Percentiles rank a stretch among this genome's conserved stretches.
phyloP scores from a whole-genome alignment of 2,797 vertebrate genomes.

The Sylvilagus floridanus region DNA sequence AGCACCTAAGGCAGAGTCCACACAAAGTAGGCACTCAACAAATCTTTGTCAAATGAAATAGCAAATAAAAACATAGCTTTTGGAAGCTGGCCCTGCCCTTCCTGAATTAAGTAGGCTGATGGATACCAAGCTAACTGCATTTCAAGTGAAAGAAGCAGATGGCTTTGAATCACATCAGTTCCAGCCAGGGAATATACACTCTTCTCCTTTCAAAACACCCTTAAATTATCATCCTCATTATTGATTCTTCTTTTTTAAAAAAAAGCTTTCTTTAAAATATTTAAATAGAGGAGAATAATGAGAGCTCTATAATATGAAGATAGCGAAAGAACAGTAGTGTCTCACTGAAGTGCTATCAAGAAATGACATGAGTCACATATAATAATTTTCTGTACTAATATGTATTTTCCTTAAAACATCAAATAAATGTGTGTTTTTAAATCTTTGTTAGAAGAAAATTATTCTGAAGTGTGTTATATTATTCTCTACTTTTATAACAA shows the following conservation, averaged over 20 bases:
- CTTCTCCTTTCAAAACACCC: conserved; percentile 44
- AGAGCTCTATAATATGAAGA: neutral
- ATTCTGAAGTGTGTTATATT: conserved; percentile 11
- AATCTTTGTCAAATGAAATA: conserved; percentile 38
- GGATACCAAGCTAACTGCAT: neutral
- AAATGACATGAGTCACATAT: conserved; percentile 41
- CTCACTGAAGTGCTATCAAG: neutral
- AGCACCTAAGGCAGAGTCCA: neutral
- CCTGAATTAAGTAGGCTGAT: conserved; percentile 33
- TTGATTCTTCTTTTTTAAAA: conserved; percentile 29
- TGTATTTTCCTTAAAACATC: conserved; percentile 41
- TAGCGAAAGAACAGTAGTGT: neutral
- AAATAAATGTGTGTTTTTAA: conserved; percentile 35
- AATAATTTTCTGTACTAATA: conserved; percentile 51
- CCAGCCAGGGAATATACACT: neutral
- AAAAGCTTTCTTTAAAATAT: neutral
- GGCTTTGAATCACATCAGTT: conserved; percentile 33
- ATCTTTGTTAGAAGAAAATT: conserved; percentile 45
- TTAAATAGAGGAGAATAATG: conserved; percentile 42
- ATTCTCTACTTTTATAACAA: conserved; percentile 43
- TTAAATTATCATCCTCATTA: conserved; percentile 49
- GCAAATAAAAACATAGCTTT: neutral
- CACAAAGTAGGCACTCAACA: conserved; percentile 3
- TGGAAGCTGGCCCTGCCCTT: neutral
- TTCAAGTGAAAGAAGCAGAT: conserved; percentile 39